A percentile compares a stretch with the other conserved stretches of the same genome.
Evolutionary conservation across 2,113 vertebrate species (phyloP).

Genomic region (Scopus umbretta): DNA sequence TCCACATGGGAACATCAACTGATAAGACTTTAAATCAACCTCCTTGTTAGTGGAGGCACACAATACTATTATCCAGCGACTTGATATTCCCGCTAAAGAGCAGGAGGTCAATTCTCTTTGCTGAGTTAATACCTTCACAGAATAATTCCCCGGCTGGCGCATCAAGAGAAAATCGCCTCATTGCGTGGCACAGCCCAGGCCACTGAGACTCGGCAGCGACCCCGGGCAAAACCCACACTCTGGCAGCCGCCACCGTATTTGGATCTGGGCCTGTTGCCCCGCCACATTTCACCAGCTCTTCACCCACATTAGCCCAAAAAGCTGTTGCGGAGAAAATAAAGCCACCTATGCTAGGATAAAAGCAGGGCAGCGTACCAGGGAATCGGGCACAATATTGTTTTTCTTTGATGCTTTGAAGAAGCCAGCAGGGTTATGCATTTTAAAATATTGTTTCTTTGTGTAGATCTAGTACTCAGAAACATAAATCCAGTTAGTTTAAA

Average conservation of each 20-base stretch:
- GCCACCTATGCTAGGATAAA: background rate
- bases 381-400: background rate
- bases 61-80: background rate
- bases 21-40: slow-evolving; percentile 13
- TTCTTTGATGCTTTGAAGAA: background rate
- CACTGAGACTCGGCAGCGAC: background rate
- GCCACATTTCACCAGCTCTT: background rate
- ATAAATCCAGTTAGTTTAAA: background rate
- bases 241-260: background rate
- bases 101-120: background rate
- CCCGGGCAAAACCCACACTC: background rate
- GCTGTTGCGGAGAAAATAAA: background rate
- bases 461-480: background rate
- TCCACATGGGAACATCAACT: background rate
- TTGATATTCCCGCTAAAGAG: slow-evolving; percentile 38
- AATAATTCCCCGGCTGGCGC: background rate
- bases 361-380: background rate
- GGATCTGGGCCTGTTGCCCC: fast-evolving
- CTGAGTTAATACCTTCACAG: background rate
- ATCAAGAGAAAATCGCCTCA: background rate
- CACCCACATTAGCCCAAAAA: background rate
- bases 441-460: background rate
- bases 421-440: background rate
- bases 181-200: background rate
- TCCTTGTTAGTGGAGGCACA: slow-evolving; percentile 27